Evolutionary conservation across 2,797 vertebrate genomes (phyloP).

Genomic region (Megalops cyprinoides): DNA sequence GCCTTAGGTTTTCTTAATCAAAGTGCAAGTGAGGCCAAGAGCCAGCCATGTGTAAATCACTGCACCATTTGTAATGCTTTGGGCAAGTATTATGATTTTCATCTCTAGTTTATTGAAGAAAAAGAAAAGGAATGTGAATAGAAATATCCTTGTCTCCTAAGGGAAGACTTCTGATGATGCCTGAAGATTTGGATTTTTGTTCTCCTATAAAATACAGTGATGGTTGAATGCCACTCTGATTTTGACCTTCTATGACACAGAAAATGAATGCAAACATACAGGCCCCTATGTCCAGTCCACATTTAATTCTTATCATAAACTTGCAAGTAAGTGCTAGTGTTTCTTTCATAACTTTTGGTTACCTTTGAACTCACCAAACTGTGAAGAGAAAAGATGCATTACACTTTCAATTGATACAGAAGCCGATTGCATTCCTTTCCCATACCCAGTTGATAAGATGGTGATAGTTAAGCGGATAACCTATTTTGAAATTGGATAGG

Average conservation of each 20-base stretch:
- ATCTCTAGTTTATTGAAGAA: neutral
- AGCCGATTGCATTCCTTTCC: too few relatives aligned
- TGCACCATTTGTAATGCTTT: constrained; percentile 7
- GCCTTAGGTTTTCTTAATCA: constrained; percentile 1
- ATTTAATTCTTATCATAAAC: too few relatives aligned
- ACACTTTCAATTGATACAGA: too few relatives aligned
- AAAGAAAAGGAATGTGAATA: constrained; percentile 20
- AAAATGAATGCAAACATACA: too few relatives aligned
- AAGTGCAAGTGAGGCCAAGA: neutral
- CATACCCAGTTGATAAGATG: too few relatives aligned
- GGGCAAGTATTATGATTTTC: constrained; percentile 2
- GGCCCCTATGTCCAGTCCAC: too few relatives aligned
- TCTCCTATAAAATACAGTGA: neutral
- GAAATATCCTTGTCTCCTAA: constrained; percentile 26
- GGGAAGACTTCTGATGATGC: constrained; percentile 26
- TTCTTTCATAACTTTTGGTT: too few relatives aligned
- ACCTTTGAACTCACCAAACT: too few relatives aligned
- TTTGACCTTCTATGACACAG: neutral
- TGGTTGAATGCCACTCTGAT: neutral
- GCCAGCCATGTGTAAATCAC: constrained; percentile 11
- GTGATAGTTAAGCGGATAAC: too few relatives aligned
- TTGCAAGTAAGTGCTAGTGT: too few relatives aligned
- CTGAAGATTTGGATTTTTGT: neutral
- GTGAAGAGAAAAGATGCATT: too few relatives aligned
- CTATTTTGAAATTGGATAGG: too few relatives aligned